Base-by-base conservation (phyloP, 2,113 vertebrate species). In the Oreochromis spilurus region DNA sequence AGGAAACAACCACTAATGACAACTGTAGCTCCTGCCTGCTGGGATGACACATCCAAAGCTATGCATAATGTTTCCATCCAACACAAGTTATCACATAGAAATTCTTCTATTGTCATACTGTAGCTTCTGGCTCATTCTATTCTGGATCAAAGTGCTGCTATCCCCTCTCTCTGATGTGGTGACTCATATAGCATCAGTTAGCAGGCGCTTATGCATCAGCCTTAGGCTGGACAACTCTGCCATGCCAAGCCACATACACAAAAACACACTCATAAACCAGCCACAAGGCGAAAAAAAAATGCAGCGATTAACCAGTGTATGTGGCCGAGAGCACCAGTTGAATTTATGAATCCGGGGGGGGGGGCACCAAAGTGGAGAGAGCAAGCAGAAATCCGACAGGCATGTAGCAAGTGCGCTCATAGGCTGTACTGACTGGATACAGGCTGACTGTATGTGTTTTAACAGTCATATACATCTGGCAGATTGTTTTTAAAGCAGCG, bases 1-100 rank as follows among this genome's bases (percentile, higher is more conserved):
- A 85, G 92, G 91, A 91, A 84, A 88, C 82, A 75, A 53, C 67
- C 89, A 81, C 89, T 92, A 91, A 93, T 91, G 92, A 89, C 88
- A 88, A 89, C 67, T 89, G 87, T 86, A 85, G 77, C 88, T 88
- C 58, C 81, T 79, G 85, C 88, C 89, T 93, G 93, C 89, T 87
- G 91, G 38, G 87, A 86, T 57, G 90, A 90, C 92, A 90, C 82
- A 90, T 81, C 84, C 88, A 54, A n/a, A 79, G 79, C 87, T 82
- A 38, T 43, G 87, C 81, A 84, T 53, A 91, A 92, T 45, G 72
- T 84, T 82, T 84, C 84, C 79, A 58, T 85, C 72, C 70, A 52
- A 60, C 77, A 72, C 84, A 70, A 90, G 89, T 90, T 85, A 84
- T 87, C 87, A 52, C 55, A 89, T 11, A 83, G 70, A 79, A 81